Evolutionary conservation across 2,888 invertebrate species (phyloP), one percentile per base, ranked within the genome.

Genomic region (Arge pagana): DNA sequence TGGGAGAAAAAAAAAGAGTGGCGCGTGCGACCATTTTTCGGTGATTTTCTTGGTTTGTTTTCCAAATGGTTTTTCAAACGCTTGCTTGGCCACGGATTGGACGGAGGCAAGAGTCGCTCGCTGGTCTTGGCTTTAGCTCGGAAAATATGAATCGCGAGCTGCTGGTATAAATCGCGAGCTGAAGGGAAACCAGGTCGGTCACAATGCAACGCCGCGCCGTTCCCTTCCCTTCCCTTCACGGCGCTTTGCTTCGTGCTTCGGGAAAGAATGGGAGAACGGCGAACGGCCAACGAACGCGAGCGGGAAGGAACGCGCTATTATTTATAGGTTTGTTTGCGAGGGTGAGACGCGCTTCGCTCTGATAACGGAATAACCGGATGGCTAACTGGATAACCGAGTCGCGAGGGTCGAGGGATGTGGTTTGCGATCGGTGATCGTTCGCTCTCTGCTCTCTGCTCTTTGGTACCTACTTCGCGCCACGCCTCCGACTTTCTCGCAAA

Each of bases 241-340:
- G 4, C n/a, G 28, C 28, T 2, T 10, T 26, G n/a, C 28, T 26
- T n/a, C n/a, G n/a, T n/a, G n/a, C 28, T 3, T 26, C n/a, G 28
- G 10, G 28, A 26, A 2, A 8, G n/a, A 26, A 26, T 10, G 4
- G 4, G 3, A 8, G 10, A 3, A n/a, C 28, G 28, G n/a, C 28
- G 19, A 18, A 21, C 19, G 10, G 23, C 19, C n/a, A 19, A 16
- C 31, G 4, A 39, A n/a, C 19, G 21, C 4, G 37, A 39, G 28
- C 13, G 35, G 60, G 52, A 58, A n/a, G n/a, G n/a, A n/a, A n/a
- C n/a, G n/a, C n/a, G n/a, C n/a, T 56, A 62, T 62, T 66, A 68
- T 68, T 67, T 66, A 68, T 61, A 62, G 60, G 63, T 65, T 65
- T 64, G 65, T 67, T 65, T 64, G 63, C 62, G 55, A 15, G 11